Conservation (phyloP, 2,888 invertebrate genomes). For the Epirrhoe alternata region DNA sequence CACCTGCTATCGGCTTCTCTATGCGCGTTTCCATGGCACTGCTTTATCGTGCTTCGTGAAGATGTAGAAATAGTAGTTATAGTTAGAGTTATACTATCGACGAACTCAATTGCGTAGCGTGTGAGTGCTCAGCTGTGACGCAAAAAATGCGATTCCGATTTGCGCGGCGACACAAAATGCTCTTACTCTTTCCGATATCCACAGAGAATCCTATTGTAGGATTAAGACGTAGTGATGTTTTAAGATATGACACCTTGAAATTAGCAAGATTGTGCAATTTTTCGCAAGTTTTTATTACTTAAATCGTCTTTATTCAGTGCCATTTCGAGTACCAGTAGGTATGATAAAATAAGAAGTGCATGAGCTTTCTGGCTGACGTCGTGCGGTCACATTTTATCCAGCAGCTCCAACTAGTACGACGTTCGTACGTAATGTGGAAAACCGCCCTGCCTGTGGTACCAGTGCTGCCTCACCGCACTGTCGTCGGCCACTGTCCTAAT, state of each 20-base stretch:
- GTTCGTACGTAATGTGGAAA: slow-evolving; percentile 29
- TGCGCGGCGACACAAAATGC: not conserved
- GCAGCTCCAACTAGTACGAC: slow-evolving; percentile 10
- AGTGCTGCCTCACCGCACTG: slow-evolving; percentile 49
- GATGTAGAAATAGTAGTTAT: not conserved
- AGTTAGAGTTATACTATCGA: too few species aligned
- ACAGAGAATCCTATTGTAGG: too few species aligned
- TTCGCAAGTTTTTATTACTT: too few species aligned
- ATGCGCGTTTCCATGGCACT: slow-evolving; percentile 37
- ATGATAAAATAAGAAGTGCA: not conserved
- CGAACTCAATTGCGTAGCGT: not conserved
- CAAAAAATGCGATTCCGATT: not conserved
- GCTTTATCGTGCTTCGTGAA: slow-evolving; percentile 14
- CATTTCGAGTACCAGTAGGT: not conserved
- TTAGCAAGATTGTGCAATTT: too few species aligned
- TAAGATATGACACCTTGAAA: too few species aligned
- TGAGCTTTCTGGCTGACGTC: not conserved
- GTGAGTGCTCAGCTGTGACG: slow-evolving; percentile 1
- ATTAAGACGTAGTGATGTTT: too few species aligned
- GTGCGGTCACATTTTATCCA: slow-evolving; percentile 13
- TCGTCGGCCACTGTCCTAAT: slow-evolving; percentile 71
- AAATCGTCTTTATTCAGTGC: not conserved
- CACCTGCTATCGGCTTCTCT: slow-evolving; percentile 60
- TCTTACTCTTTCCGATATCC: not conserved
- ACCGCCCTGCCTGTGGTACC: slow-evolving; percentile 29